Evolutionary conservation across 2,113 vertebrate genomes (phyloP), one percentile per base, ranked within the genome.

Genomic region (Strix uralensis): DNA sequence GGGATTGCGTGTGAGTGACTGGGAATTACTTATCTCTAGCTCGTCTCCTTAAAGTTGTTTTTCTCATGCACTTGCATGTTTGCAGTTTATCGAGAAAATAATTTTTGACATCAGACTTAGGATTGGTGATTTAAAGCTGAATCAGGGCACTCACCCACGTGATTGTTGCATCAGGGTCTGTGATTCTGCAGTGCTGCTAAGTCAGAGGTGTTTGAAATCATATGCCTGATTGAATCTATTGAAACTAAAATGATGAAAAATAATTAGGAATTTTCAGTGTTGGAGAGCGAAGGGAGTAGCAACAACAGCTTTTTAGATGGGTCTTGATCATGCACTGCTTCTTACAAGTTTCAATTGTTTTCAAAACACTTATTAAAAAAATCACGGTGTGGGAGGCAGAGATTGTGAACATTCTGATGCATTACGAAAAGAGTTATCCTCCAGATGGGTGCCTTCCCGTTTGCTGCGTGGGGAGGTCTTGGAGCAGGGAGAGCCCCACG

Each of bases 1-100:
- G 71, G 67, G 81, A 83, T 94, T 86, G 58, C 0, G 1, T 46
- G 49, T 0, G 27, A 84, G 85, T 85, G 86, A 88, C 90, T 94
- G 71, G 75, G 94, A 96, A 85, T 94, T 75, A 74, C 66, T 96
- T 92, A 74, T 86, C 80, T 69, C 67, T 61, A 54, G 72, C 52
- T 88, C 4, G 20, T 63, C 63, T 77, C 57, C 75, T 59, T 86
- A 51, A 59, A 86, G 81, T 82, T 81, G 65, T 73, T 96, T 95
- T 86, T 72, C 81, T 90, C 61, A 34, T 96, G 92, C 70, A 36
- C 69, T 88, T 86, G 54, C 38, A 74, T 93, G 84, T 81, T 95
- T 82, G 62, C 58, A 19, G 59, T 87, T 95, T 91, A 71, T 57
- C 36, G 36, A 42, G 80, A 81, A 81, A 81, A 61, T 82, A 92